phyloP scores from a whole-genome alignment of 92 coral and sea anemone species.

The Zoanthus solanderi region DNA sequence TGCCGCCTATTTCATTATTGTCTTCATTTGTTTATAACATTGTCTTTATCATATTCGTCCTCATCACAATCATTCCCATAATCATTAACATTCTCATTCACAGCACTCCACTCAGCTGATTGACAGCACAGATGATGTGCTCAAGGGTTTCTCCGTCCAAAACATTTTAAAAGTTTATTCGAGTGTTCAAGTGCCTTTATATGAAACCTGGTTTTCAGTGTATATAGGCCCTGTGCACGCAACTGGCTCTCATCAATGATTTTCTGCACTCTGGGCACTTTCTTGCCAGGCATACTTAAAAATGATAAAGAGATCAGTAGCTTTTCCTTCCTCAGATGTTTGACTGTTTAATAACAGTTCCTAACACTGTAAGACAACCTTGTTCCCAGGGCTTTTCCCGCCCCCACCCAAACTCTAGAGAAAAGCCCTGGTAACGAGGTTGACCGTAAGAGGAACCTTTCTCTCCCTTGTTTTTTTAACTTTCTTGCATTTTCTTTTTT shows the following conservation, averaged over 20 bases:
- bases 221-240: conserved; percentile 17
- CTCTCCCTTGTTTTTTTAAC: background rate
- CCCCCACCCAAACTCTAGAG: too few relatives aligned
- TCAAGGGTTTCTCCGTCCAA: conserved; percentile 1
- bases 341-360: background rate
- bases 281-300: conserved; percentile 2
- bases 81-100: background rate
- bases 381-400: too few relatives aligned
- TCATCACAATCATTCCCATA: background rate
- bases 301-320: conserved; percentile 14
- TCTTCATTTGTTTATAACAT: background rate
- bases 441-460: background rate
- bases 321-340: conserved; percentile 19
- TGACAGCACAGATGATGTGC: conserved; percentile 8
- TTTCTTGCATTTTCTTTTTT: conserved; percentile 1
- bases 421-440: too few relatives aligned
- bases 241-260: conserved; percentile 3
- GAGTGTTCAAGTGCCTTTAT: background rate
- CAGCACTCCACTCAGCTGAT: background rate
- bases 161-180: background rate
- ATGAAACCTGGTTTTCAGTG: conserved; percentile 17
- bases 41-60: background rate
- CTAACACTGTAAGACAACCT: too few relatives aligned
- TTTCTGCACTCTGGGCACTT: background rate
- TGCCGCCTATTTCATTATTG: background rate